Conservation (phyloP, 1,140 invertebrate species). For the Drosophila novamexicana region DNA sequence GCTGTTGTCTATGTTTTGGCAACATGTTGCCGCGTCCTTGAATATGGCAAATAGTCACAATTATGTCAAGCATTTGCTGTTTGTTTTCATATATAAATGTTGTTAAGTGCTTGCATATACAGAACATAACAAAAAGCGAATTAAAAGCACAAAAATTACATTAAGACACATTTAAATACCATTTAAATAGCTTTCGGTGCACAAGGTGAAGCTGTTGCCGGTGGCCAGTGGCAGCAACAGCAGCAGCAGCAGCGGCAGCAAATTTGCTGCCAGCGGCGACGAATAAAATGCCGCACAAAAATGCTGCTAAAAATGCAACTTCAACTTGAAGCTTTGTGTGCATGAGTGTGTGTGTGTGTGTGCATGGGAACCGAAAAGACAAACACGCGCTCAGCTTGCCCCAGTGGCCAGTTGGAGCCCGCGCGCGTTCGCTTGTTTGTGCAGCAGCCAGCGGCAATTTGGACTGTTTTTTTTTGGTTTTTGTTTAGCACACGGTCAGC, state of each 20-base stretch:
- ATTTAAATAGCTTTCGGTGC: slow-evolving; percentile 80
- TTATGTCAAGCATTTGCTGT: slow-evolving; percentile 61
- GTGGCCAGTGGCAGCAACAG: slow-evolving; percentile 37
- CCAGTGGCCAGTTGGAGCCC: slow-evolving; percentile 58
- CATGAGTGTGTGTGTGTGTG: slow-evolving; percentile 20
- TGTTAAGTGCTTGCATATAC: slow-evolving; percentile 43
- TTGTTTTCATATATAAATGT: slow-evolving; percentile 59
- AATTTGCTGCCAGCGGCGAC: slow-evolving; percentile 78
- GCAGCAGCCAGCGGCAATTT: slow-evolving; percentile 59
- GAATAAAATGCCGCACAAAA: slow-evolving; percentile 80
- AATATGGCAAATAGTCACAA: slow-evolving; percentile 32
- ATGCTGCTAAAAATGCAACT: slow-evolving; percentile 82
- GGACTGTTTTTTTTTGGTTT: slow-evolving; percentile 49
- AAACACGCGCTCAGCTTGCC: slow-evolving; percentile 70
- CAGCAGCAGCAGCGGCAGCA: slow-evolving; percentile 45
- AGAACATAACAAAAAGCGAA: slow-evolving; percentile 53
- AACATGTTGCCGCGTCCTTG: slow-evolving; percentile 45
- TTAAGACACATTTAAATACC: slow-evolving; percentile 83
- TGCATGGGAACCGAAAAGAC: slow-evolving; percentile 75
- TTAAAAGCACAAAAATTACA: slow-evolving; percentile 80
- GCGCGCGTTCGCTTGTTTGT: slow-evolving; percentile 50
- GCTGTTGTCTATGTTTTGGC: background rate
- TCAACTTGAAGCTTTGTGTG: slow-evolving; percentile 56
- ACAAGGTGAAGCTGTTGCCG: slow-evolving; percentile 71
- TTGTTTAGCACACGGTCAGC: slow-evolving; percentile 72